Evolutionary conservation across 1,140 invertebrate genomes (phyloP), one percentile per base, ranked within the genome.

Genomic region (Meloidogyne floridensis): DNA sequence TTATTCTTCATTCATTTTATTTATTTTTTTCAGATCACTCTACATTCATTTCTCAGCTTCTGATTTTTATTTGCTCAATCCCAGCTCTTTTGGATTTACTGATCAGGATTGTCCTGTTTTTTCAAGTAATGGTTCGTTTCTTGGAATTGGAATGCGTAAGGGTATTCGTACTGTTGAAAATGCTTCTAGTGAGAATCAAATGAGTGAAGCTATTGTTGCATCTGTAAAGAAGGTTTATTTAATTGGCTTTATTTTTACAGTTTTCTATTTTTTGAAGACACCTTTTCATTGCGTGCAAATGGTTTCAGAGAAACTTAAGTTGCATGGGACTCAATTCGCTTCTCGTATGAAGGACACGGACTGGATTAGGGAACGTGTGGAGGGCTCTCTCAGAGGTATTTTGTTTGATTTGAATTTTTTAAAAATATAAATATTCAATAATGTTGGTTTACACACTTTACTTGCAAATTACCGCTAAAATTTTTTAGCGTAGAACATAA

Each of bases 121-220:
- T 56, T 47, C 20, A 1, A 71, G 18, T 20, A 84, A 84, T 65
- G 20, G 65, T n/a, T 20, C 82, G 8, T 83, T 80, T 54, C 74
- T 83, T 13, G 82, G 71, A 15, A 72, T 83, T 73, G 82, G 82
- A 6, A 54, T 76, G 15, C 56, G 77, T 6, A 83, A 83, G 59
- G 75, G 82, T 43, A 73, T 77, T 13, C 82, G 82, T 20, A 42
- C 43, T 2, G 54, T 83, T 65, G 82, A 83, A 53, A 5, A 53
- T 72, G 56, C 6, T 43, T 69, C 20, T 8, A 47, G n/a, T 11
- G 7, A 71, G 53, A 51, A 8, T 7, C 2, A 20, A 74, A 72
- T 65, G 75, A 59, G n/a, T 47, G 71, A 43, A 10, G 73, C 42
- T 13, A 42, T 20, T 47, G 54, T 72, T 18, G 83, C 72, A 1